Evolutionary conservation across 92 coral and sea anemone genomes (phyloP), one percentile per base, ranked within the genome.

Genomic region (Blastomussa wellsi): DNA sequence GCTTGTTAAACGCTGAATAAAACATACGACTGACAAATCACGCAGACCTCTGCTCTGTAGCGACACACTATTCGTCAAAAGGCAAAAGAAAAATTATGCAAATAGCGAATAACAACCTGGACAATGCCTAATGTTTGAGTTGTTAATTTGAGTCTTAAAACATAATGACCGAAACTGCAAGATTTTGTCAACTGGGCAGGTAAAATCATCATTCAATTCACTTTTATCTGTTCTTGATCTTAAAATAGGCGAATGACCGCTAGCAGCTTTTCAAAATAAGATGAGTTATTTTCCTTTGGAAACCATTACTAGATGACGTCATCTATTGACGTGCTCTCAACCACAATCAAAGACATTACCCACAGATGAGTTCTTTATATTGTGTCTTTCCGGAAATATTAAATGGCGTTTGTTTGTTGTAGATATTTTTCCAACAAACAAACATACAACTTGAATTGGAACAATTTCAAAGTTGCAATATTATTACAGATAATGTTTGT

Each of bases 321-420:
- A 49, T 32, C 17, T 16, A 55, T 2, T 19, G 5, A 32, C 9
- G 78, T 8, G 33, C 10, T 26, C 28, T 44, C 10, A 42, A 73
- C 52, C 24, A 73, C 35, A 73, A 41, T 11, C 78, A 73, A 24
- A 73, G 55, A 42, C 36, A 73, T 41, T 73, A 37, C 78, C 57
- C 57, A 26, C 35, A 73, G n/a, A 73, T 10, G 33, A 73, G 19
- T 12, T 39, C 22, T 44, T 35, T 37, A 70, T 70, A 37, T 74
- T 42, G 33, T 51, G 79, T 48, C 31, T 38, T 51, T 75, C 15
- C 35, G 38, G 35, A 48, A 47, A 29, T 64, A 44, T 47, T 12
- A 49, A 35, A 38, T 71, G 79, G 17, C 41, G 79, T 28, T 47
- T 71, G 44, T 71, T 37, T 38, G 28, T 8, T 44, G 41, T n/a